Evolutionary conservation across 2,888 invertebrate species (phyloP).

Genomic region (Aquatica leii): DNA sequence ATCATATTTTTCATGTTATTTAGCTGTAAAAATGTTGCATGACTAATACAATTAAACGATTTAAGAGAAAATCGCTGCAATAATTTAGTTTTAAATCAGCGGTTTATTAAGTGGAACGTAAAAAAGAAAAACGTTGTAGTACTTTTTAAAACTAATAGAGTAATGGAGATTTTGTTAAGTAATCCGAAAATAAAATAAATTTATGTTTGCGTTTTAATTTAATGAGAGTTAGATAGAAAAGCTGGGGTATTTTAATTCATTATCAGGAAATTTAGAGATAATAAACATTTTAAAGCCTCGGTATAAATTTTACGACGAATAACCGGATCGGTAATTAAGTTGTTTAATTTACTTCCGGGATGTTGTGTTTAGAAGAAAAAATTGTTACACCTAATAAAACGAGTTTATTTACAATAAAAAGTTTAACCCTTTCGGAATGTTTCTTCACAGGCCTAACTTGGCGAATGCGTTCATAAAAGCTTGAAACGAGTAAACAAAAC

Average conservation of each 20-base stretch:
- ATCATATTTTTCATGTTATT: too few species aligned
- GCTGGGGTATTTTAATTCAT: conserved; percentile 6
- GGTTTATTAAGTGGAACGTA: too few species aligned
- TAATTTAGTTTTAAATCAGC: too few species aligned
- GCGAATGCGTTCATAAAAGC: too few species aligned
- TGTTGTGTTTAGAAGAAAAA: neutral
- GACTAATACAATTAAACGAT: too few species aligned
- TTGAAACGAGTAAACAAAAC: too few species aligned
- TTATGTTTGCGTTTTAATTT: neutral
- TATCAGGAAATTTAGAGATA: conserved; percentile 3
- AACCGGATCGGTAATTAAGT: neutral
- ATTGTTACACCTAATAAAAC: neutral
- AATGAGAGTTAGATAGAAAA: conserved; percentile 1
- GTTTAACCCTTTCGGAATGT: too few species aligned
- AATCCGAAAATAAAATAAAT: neutral
- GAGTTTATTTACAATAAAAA: neutral
- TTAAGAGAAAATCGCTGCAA: too few species aligned
- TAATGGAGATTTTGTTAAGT: neutral
- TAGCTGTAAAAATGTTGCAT: too few species aligned
- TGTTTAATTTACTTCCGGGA: conserved; percentile 2
- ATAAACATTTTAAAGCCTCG: conserved; percentile 2
- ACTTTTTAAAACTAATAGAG: too few species aligned
- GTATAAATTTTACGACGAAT: conserved; percentile 5
- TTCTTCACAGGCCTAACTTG: too few species aligned
- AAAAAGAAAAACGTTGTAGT: too few species aligned